Evolutionary conservation across 2,797 vertebrate genomes (phyloP), one percentile per base, ranked within the genome.

Genomic region (Halcyon badia): DNA sequence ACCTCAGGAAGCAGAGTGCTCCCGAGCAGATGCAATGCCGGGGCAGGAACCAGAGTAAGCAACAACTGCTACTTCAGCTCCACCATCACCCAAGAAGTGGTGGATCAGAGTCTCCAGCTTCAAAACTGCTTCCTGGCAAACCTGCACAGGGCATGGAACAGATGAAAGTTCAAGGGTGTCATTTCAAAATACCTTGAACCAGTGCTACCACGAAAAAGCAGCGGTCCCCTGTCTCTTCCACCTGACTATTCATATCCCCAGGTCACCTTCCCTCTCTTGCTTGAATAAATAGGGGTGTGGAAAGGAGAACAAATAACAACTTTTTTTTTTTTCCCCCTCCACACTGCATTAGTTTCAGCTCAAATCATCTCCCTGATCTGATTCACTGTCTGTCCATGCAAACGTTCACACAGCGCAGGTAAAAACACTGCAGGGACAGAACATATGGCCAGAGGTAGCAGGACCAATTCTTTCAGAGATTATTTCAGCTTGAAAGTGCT

Each of bases 301-400:
- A 88, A 94, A 90, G 46, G 42, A 92, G 69, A 96, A 89, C 73
- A 92, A 95, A 95, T 7, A 96, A n/a, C 46, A 80, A 56, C 33
- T 37, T 33, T 46, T 62, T 61, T 37, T 46, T 16, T 30, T 52
- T 62, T 48, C 51, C 20, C 5, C 2, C 10, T 4, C 42, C 22
- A 19, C 54, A 80, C 10, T 28, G 1, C 80, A 88, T 94, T 87
- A 83, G 58, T 91, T 97, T 95, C 69, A 88, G 72, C 69, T 81
- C 30, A 1, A 90, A 93, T 90, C 54, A 93, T 77, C 54, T 90
- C 90, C 73, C 65, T 89, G 94, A 95, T 96, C 93, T 94, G 94
- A 96, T 97, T 97, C 96, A 96, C 77, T 96, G 92, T 93, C 95
- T 96, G 86, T 62, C 88, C 90, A 96, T 35, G 91, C 77, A 91